These are phyloP conservation scores for Reticulitermes lucifugus DNA, from an alignment of 2,888 invertebrate species.

Conservation along the genomic window DNA sequence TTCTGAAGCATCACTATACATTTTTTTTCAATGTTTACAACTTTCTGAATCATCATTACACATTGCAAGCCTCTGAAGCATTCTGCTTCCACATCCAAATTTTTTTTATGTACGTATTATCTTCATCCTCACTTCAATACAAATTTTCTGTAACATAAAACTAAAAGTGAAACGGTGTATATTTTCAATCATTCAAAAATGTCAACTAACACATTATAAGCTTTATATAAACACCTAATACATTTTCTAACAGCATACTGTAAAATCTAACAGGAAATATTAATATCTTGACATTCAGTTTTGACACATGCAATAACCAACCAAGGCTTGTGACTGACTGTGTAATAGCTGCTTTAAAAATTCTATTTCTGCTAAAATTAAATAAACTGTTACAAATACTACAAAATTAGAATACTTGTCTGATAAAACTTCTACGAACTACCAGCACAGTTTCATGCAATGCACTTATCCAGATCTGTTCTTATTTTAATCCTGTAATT, in stretches of 20 bases:
- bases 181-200: background rate
- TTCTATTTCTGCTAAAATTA: conserved; percentile 1
- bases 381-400: background rate
- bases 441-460: background rate
- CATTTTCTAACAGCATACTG: conserved; percentile 2
- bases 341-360: background rate
- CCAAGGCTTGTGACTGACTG: background rate
- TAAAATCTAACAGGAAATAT: conserved; percentile 9
- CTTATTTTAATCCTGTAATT: background rate
- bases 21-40: background rate
- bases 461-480: conserved; percentile 4
- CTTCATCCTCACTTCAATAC: background rate
- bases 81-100: background rate
- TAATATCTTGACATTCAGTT: background rate
- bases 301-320: background rate
- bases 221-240: background rate
- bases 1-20: background rate
- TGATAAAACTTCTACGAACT: background rate
- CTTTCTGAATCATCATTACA: background rate
- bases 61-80: background rate
- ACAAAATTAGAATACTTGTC: background rate
- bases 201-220: background rate
- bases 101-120: background rate
- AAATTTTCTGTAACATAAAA: background rate
- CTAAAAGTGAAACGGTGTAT: background rate